Evolutionary conservation across 2,113 vertebrate genomes (phyloP).

Genomic region (Myxocyprinus asiaticus): DNA sequence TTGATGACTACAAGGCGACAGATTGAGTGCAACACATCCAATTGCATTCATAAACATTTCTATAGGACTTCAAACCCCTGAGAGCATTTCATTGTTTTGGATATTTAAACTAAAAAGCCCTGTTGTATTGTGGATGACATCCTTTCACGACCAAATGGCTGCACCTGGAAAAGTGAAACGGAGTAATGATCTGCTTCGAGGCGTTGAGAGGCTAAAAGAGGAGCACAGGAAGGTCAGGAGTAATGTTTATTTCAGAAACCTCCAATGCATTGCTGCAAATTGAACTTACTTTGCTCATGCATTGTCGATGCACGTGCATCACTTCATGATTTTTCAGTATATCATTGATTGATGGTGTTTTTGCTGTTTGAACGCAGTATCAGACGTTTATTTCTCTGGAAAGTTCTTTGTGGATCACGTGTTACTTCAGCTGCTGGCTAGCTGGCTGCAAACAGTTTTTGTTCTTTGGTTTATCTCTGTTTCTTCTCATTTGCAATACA

Average conservation of each 20-base stretch:
- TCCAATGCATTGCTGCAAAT: background rate
- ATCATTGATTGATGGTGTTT: background rate
- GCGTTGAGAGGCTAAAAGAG: constrained; percentile 80
- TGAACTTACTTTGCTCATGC: background rate
- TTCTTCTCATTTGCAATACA: background rate
- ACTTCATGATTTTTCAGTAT: background rate
- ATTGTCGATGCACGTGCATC: too few species aligned
- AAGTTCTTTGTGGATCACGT: constrained; percentile 25
- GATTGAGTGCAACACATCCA: constrained; percentile 73
- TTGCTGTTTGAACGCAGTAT: background rate
- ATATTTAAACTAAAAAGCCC: constrained; percentile 1
- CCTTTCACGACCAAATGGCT: constrained; percentile 60
- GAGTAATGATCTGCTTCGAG: constrained; percentile 59
- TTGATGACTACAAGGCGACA: constrained; percentile 74
- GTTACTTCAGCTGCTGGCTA: background rate
- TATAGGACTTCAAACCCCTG: constrained; percentile 90
- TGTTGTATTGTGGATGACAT: constrained; percentile 39
- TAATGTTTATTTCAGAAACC: constrained; percentile 1
- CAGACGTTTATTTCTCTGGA: background rate
- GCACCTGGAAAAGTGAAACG: constrained; percentile 58
- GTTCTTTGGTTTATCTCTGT: background rate
- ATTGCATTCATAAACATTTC: constrained; percentile 87
- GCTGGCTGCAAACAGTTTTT: background rate
- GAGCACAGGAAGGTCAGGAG: constrained; percentile 87
- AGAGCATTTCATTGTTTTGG: constrained; percentile 49